Evolutionary conservation across 2,797 vertebrate species (phyloP).

Genomic region (Leuciscus waleckii): DNA sequence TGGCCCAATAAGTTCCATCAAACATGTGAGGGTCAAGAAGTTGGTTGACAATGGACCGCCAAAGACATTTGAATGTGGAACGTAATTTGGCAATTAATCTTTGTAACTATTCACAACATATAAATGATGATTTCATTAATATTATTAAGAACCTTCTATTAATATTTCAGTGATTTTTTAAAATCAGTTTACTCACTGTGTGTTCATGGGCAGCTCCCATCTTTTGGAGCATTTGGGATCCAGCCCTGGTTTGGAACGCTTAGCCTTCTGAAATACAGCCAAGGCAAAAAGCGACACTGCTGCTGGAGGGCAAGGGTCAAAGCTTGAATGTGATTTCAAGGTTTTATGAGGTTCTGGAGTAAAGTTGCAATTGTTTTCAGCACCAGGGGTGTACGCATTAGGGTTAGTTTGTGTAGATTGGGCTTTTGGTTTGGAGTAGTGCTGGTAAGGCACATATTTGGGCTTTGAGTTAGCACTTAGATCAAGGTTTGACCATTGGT

Average conservation of each 20-base stretch:
- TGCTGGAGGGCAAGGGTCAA: constrained; percentile 13
- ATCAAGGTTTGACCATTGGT: not conserved
- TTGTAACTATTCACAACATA: not conserved
- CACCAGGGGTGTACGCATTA: not conserved
- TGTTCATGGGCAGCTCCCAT: not conserved
- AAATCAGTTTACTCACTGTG: constrained; percentile 13
- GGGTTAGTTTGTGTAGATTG: not conserved
- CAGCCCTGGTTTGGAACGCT: constrained; percentile 6
- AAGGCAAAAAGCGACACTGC: constrained; percentile 50
- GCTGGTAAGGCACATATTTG: not conserved
- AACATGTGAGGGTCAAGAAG: not conserved
- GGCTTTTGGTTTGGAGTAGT: not conserved
- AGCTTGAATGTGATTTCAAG: not conserved
- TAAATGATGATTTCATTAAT: not conserved
- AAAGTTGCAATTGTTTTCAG: not conserved
- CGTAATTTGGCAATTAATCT: not conserved
- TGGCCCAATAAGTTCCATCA: not conserved
- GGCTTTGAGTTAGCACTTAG: not conserved
- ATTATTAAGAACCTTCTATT: constrained; percentile 1
- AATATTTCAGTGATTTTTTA: not conserved
- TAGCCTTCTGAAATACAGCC: constrained; percentile 54
- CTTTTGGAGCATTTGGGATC: constrained; percentile 18
- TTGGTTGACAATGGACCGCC: not conserved
- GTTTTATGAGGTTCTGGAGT: not conserved
- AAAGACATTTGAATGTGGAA: not conserved